These are phyloP conservation scores for Oreocharis arfaki DNA, from an alignment of 2,113 vertebrate genomes.

Conservation along the genomic window DNA sequence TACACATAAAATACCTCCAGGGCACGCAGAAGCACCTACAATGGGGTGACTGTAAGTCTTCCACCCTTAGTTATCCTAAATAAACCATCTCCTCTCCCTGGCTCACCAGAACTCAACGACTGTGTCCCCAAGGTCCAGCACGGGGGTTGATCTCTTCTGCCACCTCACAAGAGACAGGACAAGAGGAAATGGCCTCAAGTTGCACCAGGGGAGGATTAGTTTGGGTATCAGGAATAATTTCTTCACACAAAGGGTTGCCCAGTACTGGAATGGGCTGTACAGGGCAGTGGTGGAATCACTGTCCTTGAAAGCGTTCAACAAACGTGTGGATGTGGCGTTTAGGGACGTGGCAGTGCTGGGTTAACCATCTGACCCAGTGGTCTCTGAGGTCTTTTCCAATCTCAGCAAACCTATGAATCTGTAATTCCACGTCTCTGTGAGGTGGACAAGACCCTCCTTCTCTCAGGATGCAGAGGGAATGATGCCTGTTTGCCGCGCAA, in stretches of 20 bases:
- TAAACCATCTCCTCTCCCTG: background rate
- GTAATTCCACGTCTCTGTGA: background rate
- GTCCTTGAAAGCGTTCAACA: background rate
- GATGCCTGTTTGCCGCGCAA: background rate
- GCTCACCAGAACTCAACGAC: background rate
- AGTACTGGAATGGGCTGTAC: background rate
- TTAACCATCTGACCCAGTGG: too few relatives aligned
- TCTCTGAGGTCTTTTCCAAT: background rate
- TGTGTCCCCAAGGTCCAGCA: background rate
- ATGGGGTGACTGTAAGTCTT: background rate
- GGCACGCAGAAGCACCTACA: background rate
- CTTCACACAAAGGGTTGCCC: background rate
- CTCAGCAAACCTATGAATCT: background rate
- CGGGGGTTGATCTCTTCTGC: background rate
- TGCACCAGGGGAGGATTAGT: background rate
- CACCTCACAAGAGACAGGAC: background rate
- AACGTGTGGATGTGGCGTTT: background rate
- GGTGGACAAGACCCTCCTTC: background rate
- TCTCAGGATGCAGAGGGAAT: background rate
- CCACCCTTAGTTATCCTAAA: background rate
- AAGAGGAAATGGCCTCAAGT: background rate
- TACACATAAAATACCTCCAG: background rate
- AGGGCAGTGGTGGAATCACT: background rate
- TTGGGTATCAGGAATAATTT: background rate
- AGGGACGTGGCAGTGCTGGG: background rate